Conservation (phyloP, 2,888 invertebrate species). For the Caenorhabditis sp. region DNA sequence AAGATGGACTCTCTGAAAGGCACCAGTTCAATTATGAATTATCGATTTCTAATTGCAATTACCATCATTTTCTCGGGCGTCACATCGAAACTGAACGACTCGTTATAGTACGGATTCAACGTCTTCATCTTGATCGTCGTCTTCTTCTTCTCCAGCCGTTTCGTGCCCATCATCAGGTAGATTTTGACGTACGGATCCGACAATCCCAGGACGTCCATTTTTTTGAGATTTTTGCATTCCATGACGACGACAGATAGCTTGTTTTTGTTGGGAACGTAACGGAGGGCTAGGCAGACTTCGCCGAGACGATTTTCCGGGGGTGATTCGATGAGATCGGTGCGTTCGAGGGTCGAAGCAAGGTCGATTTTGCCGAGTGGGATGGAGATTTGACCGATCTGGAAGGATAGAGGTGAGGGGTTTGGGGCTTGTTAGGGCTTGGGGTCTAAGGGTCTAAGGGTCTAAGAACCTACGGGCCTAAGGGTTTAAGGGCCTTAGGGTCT, state of each 20-base stretch:
- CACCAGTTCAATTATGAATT: neutral
- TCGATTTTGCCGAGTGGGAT: conserved; percentile 95
- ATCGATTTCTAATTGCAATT: too few species aligned
- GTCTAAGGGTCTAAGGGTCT: too few species aligned
- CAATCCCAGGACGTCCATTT: conserved; percentile 99
- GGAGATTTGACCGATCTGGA: conserved; percentile 85
- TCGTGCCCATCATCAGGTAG: conserved; percentile 99
- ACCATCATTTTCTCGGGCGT: conserved; percentile 99
- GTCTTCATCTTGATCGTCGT: conserved; percentile 99
- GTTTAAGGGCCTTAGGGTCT: too few species aligned
- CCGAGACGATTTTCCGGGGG: conserved; percentile 93
- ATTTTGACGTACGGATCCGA: conserved; percentile 99
- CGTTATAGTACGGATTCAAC: conserved; percentile 99
- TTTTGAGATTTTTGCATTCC: conserved; percentile 99
- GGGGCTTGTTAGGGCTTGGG: too few species aligned
- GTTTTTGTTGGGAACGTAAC: conserved; percentile 99
- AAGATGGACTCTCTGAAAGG: conserved; percentile 95
- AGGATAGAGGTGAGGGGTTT: conserved; percentile 83
- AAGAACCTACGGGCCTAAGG: too few species aligned
- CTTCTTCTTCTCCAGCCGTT: conserved; percentile 99
- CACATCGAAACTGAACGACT: conserved; percentile 99
- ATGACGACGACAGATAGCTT: conserved; percentile 98
- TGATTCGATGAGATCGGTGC: conserved; percentile 97
- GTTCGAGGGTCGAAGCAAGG: conserved; percentile 97
- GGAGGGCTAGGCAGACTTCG: conserved; percentile 99